Evolutionary conservation across 2,888 invertebrate species (phyloP), one percentile per base, ranked within the genome.

Genomic region (Philonicus albiceps): DNA sequence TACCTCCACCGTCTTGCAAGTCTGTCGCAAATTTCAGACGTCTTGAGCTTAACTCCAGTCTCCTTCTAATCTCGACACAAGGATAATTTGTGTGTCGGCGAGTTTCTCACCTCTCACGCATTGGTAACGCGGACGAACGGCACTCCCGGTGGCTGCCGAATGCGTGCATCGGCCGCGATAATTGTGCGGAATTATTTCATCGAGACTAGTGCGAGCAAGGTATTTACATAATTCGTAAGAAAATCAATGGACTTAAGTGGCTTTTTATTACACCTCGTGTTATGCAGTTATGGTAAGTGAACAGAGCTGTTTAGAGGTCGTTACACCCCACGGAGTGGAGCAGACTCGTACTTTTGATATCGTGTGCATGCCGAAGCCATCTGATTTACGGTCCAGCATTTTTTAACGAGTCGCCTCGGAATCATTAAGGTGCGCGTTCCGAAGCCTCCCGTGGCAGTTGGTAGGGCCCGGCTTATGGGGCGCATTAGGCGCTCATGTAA

Each of bases 161-260:
- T 84, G 84, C 84, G 84, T 84, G 84, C 84, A 84, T 53, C 84
- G 72, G 13, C 40, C 73, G 73, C 84, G 55, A 73, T 73, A 81
- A 84, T 84, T 72, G 84, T 13, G 40, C 64, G 40, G 84, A 84
- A 84, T 84, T 84, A 84, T 84, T 84, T 84, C 84, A 84, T 73
- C 84, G 73, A 73, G 84, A 27, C 27, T 84, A 49, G 84, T 73
- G 73, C 73, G 72, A 72, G 84, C 84, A 7, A 72, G 84, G 84
- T 84, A 84, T 84, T 84, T 84, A 84, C 84, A 84, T 84, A 84
- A 84, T 84, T 84, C 84, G 73, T 73, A 43, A 30, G 84, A 84
- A 84, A 84, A 84, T 84, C 84, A 84, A 84, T 84, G 84, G 40
- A 73, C 73, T 84, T 84, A 84, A 84, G 84, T 84, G 84, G 84